These are phyloP conservation scores for Dendrolimus houi DNA, from an alignment of 2,888 invertebrate species.

Conservation along the genomic window DNA sequence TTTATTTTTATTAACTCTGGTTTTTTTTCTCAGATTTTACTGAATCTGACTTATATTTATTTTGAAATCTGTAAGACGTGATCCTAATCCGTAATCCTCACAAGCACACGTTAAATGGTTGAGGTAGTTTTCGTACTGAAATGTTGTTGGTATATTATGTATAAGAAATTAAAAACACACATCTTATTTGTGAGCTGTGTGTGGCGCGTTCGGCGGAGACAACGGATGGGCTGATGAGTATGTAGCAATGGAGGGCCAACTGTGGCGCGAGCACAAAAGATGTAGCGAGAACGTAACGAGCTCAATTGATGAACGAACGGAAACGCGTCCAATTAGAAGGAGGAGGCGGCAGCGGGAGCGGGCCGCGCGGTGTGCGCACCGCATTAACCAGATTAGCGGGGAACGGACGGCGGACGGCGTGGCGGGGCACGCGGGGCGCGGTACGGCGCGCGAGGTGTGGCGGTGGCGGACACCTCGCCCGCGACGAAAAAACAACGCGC, in stretches of 20 bases:
- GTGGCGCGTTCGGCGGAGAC: constrained; percentile 12
- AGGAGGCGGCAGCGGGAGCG: constrained; percentile 56
- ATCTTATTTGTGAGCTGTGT: no score
- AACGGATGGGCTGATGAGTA: constrained; percentile 15
- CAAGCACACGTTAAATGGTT: no score
- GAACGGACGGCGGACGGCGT: constrained; percentile 24
- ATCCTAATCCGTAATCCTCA: no score
- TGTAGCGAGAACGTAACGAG: constrained; percentile 65
- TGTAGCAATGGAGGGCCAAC: constrained; percentile 25
- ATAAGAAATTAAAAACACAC: no score
- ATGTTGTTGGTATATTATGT: no score
- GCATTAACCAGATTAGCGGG: constrained; percentile 59
- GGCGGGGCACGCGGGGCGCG: constrained; percentile 30
- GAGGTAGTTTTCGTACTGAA: no score
- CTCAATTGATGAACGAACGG: constrained; percentile 74
- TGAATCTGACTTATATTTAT: no score
- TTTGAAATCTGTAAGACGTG: no score
- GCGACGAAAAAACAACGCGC: constrained; percentile 68
- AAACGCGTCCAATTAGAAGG: constrained; percentile 75
- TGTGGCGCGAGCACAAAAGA: constrained; percentile 50
- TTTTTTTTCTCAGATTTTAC: no score
- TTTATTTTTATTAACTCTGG: no score
- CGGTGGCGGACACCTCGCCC: constrained; percentile 66
- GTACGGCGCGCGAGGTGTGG: constrained; percentile 47
- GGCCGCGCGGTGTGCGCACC: constrained; percentile 45